Conservation (phyloP, 2,113 vertebrate species). For the Cygnus atratus region DNA sequence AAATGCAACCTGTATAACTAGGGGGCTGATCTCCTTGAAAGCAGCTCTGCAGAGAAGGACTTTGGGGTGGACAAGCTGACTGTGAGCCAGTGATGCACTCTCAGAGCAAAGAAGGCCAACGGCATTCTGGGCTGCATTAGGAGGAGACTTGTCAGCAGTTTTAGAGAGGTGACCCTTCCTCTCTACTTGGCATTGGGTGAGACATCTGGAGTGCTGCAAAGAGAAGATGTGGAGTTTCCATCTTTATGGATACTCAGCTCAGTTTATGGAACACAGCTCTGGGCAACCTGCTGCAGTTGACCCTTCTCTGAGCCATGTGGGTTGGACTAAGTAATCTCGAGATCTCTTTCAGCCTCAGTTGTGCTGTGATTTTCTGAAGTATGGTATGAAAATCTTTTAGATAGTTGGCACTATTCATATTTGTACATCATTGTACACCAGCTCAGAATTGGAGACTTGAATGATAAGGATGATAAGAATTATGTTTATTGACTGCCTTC, state of each 20-base stretch:
- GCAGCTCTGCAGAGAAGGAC: neutral
- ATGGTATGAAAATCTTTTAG: neutral
- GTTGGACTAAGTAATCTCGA: neutral
- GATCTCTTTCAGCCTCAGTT: neutral
- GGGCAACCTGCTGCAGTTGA: neutral
- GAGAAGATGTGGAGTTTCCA: neutral
- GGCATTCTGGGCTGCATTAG: neutral
- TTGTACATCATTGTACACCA: neutral
- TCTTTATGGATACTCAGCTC: neutral
- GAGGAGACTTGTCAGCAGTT: neutral
- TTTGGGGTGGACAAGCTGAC: neutral
- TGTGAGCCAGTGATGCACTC: neutral
- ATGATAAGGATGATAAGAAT: neutral
- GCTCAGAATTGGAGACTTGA: neutral
- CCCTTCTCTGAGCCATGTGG: neutral
- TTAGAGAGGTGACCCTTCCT: neutral
- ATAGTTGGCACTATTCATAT: neutral
- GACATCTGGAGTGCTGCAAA: neutral
- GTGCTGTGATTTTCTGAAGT: neutral
- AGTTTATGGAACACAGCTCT: neutral
- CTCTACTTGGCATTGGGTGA: rapidly evolving
- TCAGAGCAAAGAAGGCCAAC: rapidly evolving
- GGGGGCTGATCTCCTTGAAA: neutral
- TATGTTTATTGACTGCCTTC: neutral
- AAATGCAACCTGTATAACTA: neutral